phyloP scores from a whole-genome alignment of 2,797 vertebrate species.

The Brachyalestes nurse region DNA sequence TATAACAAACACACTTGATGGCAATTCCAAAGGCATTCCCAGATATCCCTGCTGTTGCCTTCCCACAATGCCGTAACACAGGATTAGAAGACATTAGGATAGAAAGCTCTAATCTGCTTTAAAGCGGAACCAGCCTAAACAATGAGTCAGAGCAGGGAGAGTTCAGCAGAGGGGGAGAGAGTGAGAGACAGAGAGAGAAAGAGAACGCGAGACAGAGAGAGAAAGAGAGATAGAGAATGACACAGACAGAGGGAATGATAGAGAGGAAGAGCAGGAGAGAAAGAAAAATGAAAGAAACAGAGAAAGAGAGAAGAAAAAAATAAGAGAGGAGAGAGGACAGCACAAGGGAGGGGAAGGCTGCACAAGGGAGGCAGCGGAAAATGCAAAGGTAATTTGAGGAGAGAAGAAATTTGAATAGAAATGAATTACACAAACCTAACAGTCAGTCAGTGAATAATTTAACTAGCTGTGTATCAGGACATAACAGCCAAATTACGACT shows the following conservation, averaged over 20 bases:
- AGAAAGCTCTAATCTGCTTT: slow-evolving; percentile 77
- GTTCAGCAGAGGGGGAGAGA: slow-evolving; percentile 60
- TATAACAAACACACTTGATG: not conserved
- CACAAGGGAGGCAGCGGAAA: not conserved
- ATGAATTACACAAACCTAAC: not conserved
- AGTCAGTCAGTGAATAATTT: not conserved
- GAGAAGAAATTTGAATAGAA: not conserved
- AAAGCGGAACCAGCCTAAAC: slow-evolving; percentile 64
- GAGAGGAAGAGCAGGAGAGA: too few species aligned
- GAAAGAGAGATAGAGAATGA: too few species aligned
- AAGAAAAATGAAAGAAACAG: not conserved
- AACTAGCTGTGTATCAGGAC: not conserved
- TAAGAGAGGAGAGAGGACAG: slow-evolving; percentile 13
- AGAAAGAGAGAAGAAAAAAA: slow-evolving; percentile 50
- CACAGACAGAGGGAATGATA: too few species aligned
- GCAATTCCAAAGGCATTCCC: not conserved
- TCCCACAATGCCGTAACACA: slow-evolving; percentile 72
- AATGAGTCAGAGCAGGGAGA: slow-evolving; percentile 56
- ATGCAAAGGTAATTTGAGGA: not conserved
- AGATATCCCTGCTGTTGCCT: slow-evolving; percentile 15
- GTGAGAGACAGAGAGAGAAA: slow-evolving; percentile 64
- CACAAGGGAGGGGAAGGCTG: too few species aligned
- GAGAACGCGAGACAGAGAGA: not conserved
- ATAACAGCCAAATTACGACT: slow-evolving; percentile 3
- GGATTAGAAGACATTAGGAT: slow-evolving; percentile 79